Base-by-base conservation (phyloP, 2,888 invertebrate species). In the Frankliniella fusca region DNA sequence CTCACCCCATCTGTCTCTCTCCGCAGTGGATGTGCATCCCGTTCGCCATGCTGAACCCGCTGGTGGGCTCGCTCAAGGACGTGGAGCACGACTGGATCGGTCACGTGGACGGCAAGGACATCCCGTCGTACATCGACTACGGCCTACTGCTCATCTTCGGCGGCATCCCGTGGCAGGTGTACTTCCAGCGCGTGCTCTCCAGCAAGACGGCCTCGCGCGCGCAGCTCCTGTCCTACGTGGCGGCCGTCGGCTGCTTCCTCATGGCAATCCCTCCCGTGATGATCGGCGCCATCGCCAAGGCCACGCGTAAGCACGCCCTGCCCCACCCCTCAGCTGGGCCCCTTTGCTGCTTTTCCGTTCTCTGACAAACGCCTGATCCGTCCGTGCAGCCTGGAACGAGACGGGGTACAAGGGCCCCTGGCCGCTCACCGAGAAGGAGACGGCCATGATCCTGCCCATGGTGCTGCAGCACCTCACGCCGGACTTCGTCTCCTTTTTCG, bases 81-180 rank as follows among this genome's bases (percentile, higher is more conserved):
- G 93, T 94, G 91, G 93, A 95, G 48, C 93, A 94, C 82, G 95
- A 97, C 87, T 97, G 97, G 97, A 94, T 97, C 84, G 97, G 97
- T 3, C 89, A 90, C 82, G 90, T 97, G 18, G 92, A 93, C 0
- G 89, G 92, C 0, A 89, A 91, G 2, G 93, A 95, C 86, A 92
- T 94, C 85, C 95, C 94, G 90, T 93, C 91, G 85, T 98, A 98
- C 87, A 86, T 95, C 81, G 98, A 98, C 89, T 94, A 95, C 85
- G 96, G 95, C 18, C 89, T 98, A 85, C 90, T 99, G 85, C 90
- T 98, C 83, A 90, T 98, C 81, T 97, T 98, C 86, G 98, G 98
- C 27, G 98, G 98, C 80, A 98, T 98, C 86, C 98, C 98, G 0
- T 98, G 98, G 97, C 97, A 98, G 93, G 98, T 98, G 50, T 99